A percentile compares a stretch with the other conserved stretches of the same genome.
phyloP scores from a whole-genome alignment of 2,888 invertebrate genomes.

The Harpagoxenus sublaevis region DNA sequence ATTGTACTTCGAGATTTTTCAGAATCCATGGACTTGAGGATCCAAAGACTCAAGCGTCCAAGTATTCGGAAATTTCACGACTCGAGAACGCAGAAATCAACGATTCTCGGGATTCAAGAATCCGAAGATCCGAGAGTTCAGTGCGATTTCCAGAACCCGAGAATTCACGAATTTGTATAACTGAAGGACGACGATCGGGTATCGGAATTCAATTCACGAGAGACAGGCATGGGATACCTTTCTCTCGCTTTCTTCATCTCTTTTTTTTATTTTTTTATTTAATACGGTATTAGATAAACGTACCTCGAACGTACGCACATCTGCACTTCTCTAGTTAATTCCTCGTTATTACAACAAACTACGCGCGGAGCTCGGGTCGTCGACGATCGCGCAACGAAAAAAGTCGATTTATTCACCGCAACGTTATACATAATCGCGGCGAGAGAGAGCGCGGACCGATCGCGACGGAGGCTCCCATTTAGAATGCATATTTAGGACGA shows the following conservation, averaged over 20 bases:
- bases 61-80: background rate
- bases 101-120: background rate
- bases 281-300: constrained; percentile 12
- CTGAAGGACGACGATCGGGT: background rate
- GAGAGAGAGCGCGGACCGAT: background rate
- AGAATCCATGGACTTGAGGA: background rate
- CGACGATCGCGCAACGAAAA: constrained; percentile 34
- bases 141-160: background rate
- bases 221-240: background rate
- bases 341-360: constrained; percentile 44
- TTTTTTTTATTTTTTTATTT: background rate
- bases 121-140: background rate
- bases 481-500: constrained; percentile 30
- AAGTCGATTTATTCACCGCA: constrained; percentile 13
- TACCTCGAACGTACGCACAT: background rate
- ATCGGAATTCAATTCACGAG: constrained; percentile 3
- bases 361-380: constrained; percentile 18
- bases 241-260: background rate
- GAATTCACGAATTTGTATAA: constrained; percentile 2
- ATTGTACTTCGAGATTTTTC: background rate
- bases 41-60: background rate
- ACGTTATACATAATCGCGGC: background rate
- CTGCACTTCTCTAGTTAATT: constrained; percentile 38
- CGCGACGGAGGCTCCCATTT: constrained; percentile 6
- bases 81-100: background rate